phyloP scores from a whole-genome alignment of 2,797 vertebrate genomes.

The Agapornis canus region DNA sequence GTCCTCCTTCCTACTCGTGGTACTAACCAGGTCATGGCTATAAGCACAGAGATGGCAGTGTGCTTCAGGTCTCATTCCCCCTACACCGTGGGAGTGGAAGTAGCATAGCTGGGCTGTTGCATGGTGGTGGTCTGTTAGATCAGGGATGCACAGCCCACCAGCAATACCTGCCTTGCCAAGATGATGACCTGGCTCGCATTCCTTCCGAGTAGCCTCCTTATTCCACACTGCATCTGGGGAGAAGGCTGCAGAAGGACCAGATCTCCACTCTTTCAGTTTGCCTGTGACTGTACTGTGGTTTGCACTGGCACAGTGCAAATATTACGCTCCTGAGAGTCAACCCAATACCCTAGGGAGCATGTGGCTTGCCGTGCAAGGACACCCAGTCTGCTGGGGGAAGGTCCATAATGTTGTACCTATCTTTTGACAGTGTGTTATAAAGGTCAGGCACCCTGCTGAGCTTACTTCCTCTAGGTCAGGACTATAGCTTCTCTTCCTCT shows the following conservation, averaged over 20 bases:
- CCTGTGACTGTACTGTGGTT: not conserved
- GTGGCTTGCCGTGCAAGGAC: not conserved
- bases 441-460: not conserved
- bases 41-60: not conserved
- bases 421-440: not conserved
- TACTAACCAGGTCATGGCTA: accelerated
- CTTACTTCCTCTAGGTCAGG: not conserved
- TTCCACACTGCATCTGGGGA: accelerated
- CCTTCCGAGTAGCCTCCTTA: not conserved
- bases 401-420: accelerated
- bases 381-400: not conserved
- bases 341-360: not conserved
- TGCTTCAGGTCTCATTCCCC: accelerated
- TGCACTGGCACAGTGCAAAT: accelerated
- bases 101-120: not conserved
- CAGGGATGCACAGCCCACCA: not conserved
- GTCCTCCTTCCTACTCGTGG: not conserved
- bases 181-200: too few species aligned
- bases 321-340: accelerated
- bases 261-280: not conserved
- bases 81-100: accelerated
- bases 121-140: not conserved
- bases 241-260: not conserved
- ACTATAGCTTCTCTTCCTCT: not conserved
- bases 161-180: not conserved